Percentiles rank a stretch among this genome's conserved stretches.
These are phyloP conservation scores for Alethe castanea DNA, from an alignment of 2,113 vertebrate genomes.

Conservation along the genomic window DNA sequence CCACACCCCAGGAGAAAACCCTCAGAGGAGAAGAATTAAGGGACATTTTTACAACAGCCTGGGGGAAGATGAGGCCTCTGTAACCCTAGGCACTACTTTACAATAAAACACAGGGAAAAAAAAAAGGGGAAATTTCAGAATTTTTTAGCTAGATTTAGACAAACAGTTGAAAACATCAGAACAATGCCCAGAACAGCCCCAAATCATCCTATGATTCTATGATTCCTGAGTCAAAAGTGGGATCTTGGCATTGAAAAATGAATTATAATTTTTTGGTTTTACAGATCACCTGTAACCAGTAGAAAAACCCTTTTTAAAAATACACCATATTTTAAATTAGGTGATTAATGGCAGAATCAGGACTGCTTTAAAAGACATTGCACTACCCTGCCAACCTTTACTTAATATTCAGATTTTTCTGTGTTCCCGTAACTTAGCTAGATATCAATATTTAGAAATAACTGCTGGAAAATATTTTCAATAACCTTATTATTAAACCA, in stretches of 20 bases:
- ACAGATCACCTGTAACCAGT: background rate
- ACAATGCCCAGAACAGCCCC: background rate
- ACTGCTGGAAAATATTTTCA: conserved; percentile 54
- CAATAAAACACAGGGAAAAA: background rate
- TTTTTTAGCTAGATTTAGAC: background rate
- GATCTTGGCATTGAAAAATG: background rate
- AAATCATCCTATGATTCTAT: background rate
- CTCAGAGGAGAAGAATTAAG: background rate
- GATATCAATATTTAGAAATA: conserved; percentile 53
- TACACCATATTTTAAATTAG: background rate
- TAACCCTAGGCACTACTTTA: background rate
- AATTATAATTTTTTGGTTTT: background rate
- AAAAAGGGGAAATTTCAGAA: background rate
- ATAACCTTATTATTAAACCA: conserved; percentile 65
- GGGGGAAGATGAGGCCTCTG: background rate
- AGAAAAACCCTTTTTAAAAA: background rate
- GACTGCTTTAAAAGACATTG: background rate
- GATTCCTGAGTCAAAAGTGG: background rate
- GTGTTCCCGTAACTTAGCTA: background rate
- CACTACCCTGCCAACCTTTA: background rate
- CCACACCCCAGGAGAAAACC: background rate
- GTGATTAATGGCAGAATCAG: background rate
- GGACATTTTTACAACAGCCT: background rate
- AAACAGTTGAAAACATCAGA: background rate
- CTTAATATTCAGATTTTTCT: background rate